A percentile compares a stretch with the other conserved stretches of the same genome.
phyloP scores from a whole-genome alignment of 2,113 vertebrate species.

The Hemiprocne comata region DNA sequence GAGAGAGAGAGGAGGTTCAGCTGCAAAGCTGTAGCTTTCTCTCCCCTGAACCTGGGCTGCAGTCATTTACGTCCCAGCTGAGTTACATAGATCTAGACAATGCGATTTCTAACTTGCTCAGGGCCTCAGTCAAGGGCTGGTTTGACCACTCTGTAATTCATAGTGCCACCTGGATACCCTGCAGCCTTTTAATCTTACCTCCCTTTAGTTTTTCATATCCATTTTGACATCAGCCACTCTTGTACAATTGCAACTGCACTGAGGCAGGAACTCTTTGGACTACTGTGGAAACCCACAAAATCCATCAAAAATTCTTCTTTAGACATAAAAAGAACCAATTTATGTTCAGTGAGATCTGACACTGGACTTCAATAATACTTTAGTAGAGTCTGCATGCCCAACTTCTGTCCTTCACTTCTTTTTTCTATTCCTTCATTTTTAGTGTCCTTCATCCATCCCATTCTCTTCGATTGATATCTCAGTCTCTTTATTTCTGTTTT shows the following conservation, averaged over 20 bases:
- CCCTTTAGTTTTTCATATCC: not conserved
- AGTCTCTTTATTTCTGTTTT: not conserved
- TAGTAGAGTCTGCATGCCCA: not conserved
- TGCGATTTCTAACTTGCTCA: not conserved
- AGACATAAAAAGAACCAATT: not conserved
- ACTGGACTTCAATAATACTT: not conserved
- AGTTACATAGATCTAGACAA: not conserved
- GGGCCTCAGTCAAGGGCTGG: not conserved
- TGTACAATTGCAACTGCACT: not conserved
- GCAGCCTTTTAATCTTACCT: not conserved
- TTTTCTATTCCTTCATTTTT: not conserved
- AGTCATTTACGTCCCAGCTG: not conserved
- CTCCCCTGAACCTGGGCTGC: not conserved
- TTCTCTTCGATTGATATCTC: not conserved
- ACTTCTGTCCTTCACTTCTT: not conserved
- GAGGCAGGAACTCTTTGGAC: not conserved
- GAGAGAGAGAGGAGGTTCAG: not conserved
- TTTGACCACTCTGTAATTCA: not conserved
- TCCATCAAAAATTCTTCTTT: not conserved
- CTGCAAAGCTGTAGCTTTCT: not conserved
- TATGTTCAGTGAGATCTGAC: not conserved
- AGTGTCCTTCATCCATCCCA: not conserved
- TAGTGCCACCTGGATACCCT: not conserved
- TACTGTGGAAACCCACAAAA: not conserved
- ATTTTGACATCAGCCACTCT: not conserved